Evolutionary conservation across 2,888 invertebrate species (phyloP).

Genomic region (Limnephilus rhombicus): DNA sequence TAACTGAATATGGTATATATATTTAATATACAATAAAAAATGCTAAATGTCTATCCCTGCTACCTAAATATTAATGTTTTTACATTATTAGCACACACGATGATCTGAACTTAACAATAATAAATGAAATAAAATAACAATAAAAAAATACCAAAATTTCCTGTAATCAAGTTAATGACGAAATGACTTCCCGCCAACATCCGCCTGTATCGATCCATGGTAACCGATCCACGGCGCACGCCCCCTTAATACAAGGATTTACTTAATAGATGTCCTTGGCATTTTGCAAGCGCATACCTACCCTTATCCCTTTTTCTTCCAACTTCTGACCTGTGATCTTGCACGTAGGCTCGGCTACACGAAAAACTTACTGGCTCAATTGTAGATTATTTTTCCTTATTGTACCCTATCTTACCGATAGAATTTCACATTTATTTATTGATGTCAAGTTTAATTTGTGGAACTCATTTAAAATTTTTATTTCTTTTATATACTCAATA

Average conservation of each 20-base stretch:
- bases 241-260: not conserved
- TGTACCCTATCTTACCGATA: not conserved
- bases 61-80: too few species aligned
- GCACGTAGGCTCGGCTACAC: not conserved
- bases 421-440: too few species aligned
- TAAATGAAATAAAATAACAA: too few species aligned
- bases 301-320: not conserved
- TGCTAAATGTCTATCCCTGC: too few species aligned
- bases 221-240: not conserved
- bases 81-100: too few species aligned
- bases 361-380: not conserved
- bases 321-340: not conserved
- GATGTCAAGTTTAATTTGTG: too few species aligned
- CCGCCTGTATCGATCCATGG: not conserved
- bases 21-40: too few species aligned
- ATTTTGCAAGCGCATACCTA: not conserved
- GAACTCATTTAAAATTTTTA: too few species aligned
- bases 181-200: not conserved
- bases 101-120: too few species aligned
- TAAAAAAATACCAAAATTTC: too few species aligned
- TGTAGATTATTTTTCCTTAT: not conserved
- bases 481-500: too few species aligned
- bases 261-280: not conserved
- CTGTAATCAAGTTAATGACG: not conserved
- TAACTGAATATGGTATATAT: too few species aligned